Evolutionary conservation across 2,113 vertebrate genomes (phyloP).

Genomic region (Elephantulus edwardii): DNA sequence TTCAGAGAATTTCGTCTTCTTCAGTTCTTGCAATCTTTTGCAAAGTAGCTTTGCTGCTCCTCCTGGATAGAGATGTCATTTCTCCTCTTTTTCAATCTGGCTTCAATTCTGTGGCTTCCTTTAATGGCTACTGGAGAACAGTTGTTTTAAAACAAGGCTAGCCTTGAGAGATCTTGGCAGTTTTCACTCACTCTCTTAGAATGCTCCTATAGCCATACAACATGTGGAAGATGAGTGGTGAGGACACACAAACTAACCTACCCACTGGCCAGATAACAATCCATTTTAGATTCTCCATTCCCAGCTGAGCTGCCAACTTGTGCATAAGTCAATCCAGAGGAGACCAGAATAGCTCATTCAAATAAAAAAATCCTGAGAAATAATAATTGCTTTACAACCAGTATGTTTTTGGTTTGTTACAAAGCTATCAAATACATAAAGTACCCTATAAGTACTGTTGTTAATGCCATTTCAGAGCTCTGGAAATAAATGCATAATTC

Average conservation of each 20-base stretch:
- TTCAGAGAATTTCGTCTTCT: neutral
- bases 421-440: neutral
- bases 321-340: neutral
- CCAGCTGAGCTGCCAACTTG: neutral
- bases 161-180: neutral
- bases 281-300: neutral
- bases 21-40: neutral
- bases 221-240: neutral
- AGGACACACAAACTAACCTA: neutral
- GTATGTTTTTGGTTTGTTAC: conserved; percentile 7
- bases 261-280: neutral
- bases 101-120: neutral
- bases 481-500: conserved; percentile 15
- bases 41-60: neutral
- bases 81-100: neutral
- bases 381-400: conserved; percentile 8
- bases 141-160: neutral
- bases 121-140: neutral
- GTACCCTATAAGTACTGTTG: neutral
- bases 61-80: neutral
- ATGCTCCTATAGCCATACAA: neutral
- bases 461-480: neutral
- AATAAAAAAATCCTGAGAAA: neutral
- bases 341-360: neutral
- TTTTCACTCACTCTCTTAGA: neutral